Conservation (phyloP, 2,888 invertebrate genomes). For the Oxyteleia sp. region DNA sequence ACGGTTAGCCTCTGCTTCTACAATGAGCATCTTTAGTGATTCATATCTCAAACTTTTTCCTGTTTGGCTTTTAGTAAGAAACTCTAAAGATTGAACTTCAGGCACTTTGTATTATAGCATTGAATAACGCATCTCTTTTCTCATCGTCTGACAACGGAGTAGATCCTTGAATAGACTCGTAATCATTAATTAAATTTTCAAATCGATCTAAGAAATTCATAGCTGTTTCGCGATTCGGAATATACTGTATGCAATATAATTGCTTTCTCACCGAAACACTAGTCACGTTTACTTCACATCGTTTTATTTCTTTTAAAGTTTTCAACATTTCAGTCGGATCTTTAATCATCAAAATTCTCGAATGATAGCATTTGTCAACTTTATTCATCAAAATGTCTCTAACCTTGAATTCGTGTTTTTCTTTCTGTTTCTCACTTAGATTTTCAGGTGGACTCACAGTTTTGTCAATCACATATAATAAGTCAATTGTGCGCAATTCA, state of each 20-base stretch:
- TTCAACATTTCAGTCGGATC: not conserved
- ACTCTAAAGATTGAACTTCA: constrained; percentile 37
- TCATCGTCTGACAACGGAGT: constrained; percentile 3
- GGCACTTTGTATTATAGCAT: constrained; percentile 9
- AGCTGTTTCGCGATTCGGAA: not conserved
- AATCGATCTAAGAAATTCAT: not conserved
- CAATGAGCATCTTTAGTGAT: constrained; percentile 34
- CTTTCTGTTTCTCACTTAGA: not conserved
- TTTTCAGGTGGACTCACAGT: not conserved
- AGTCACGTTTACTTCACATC: not conserved
- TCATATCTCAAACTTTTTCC: constrained; percentile 40
- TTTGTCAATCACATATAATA: not conserved
- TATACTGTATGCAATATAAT: not conserved
- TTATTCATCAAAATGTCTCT: not conserved
- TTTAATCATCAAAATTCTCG: not conserved
- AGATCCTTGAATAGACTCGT: not conserved
- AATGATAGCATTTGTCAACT: not conserved
- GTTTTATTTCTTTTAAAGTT: not conserved
- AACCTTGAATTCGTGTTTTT: not conserved
- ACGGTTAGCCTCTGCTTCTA: not conserved
- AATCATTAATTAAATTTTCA: too few relatives aligned
- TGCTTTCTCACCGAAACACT: not conserved
- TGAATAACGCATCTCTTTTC: constrained; percentile 18
- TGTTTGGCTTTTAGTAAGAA: constrained; percentile 24
- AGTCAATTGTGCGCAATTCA: not conserved